Evolutionary conservation across 2,888 invertebrate genomes (phyloP), one percentile per base, ranked within the genome.

Genomic region (Smittia sp.): DNA sequence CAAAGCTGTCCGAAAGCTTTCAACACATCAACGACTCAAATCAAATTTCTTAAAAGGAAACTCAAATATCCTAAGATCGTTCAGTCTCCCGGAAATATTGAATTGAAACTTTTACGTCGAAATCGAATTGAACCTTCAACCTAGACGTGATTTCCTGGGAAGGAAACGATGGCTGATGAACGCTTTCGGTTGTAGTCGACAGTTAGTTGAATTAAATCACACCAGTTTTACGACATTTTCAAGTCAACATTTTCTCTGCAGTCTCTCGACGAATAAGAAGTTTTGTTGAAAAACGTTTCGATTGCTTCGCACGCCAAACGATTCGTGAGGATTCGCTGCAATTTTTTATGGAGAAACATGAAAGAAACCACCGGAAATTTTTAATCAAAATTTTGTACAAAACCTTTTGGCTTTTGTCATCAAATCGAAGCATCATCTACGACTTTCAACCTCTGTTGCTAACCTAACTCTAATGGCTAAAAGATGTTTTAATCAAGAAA

Each of bases 371-470:
- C 58, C 58, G 58, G 58, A 58, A 58, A 58, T 46, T 58, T 58
- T 58, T 58, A 58, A 58, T 58, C 22, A 58, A 58, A 46, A 7
- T 58, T 58, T 58, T 58, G 58, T 58, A 58, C 58, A 18, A 58
- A 20, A 58, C 46, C 6, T 46, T 32, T 46, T 46, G 46, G 46
- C 46, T 46, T 46, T 46, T n/a, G n/a, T 46, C 46, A 46, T 46
- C 46, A 22, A 58, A 58, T 20, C 18, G 18, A 58, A 46, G n/a
- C n/a, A 58, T 20, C 58, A 58, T 18, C 3, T 18, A 22, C 22
- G 58, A 22, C 9, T 58, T 58, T 58, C 20, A 58, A 58, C 18
- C 46, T 32, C 9, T 58, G 58, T 20, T 58, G n/a, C 22, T 58
- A 18, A 58, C 11, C 22, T 52, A 4, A 58, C 7, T 22, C 58